phyloP scores from a whole-genome alignment of 2,113 vertebrate species.

The Acanthisitta chloris region DNA sequence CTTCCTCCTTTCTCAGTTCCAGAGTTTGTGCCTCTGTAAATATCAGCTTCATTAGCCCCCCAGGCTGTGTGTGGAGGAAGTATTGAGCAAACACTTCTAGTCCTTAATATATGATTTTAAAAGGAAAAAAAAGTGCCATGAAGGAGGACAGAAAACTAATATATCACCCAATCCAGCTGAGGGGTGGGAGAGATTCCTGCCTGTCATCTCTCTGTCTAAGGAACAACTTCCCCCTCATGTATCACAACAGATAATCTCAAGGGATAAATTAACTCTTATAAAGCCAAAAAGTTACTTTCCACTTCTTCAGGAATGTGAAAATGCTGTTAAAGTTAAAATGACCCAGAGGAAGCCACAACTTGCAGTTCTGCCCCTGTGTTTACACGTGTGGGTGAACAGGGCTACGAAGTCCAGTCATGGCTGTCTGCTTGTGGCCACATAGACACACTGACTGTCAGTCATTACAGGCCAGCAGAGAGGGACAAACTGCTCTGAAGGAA shows the following conservation, averaged over 20 bases:
- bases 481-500: background rate
- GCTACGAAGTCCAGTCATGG: background rate
- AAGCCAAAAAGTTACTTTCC: background rate
- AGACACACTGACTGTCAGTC: no score
- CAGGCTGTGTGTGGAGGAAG: background rate
- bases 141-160: background rate
- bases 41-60: background rate
- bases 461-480: background rate
- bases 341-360: background rate
- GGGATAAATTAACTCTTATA: background rate
- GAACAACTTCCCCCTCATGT: accelerated
- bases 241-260: background rate
- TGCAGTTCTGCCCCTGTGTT: background rate
- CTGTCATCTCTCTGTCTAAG: background rate
- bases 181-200: background rate
- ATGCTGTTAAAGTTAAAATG: background rate
- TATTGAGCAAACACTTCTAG: background rate
- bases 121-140: background rate
- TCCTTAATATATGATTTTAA: background rate
- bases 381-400: background rate
- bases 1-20: background rate
- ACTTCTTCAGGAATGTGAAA: background rate
- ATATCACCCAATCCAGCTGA: background rate
- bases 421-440: background rate
- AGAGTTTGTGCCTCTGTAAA: background rate